These are phyloP conservation scores for Lanius collurio DNA, from an alignment of 2,113 vertebrate genomes.

Conservation along the genomic window DNA sequence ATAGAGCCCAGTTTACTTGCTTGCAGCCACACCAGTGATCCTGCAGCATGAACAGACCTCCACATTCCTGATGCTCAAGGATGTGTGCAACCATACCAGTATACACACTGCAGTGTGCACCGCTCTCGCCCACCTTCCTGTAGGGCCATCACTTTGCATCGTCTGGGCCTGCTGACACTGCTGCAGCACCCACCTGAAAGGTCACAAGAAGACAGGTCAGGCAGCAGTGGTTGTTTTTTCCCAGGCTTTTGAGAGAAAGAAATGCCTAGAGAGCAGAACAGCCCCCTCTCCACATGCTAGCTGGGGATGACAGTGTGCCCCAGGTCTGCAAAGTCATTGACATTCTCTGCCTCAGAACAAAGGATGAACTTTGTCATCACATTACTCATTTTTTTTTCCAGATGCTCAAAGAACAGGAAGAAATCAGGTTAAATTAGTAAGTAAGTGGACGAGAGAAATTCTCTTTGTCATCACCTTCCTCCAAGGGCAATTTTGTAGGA, in stretches of 20 bases:
- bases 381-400: neutral
- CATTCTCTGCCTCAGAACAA: neutral
- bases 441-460: neutral
- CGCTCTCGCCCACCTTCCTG: neutral
- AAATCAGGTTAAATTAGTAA: slow-evolving; percentile 42
- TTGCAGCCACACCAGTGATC: neutral
- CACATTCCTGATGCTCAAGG: rapidly evolving
- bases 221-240: neutral
- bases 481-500: neutral
- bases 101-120: rapidly evolving
- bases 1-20: neutral
- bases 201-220: neutral
- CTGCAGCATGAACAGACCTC: neutral
- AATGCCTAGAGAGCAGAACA: neutral
- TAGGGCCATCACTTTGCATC: rapidly evolving
- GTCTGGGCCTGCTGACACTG: neutral
- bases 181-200: neutral
- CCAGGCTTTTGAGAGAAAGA: rapidly evolving
- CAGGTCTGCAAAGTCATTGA: neutral
- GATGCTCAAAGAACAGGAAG: neutral
- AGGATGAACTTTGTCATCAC: slow-evolving; percentile 23
- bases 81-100: neutral
- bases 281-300: neutral
- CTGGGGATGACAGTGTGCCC: neutral
- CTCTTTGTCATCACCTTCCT: neutral